Base-by-base conservation (phyloP, 2,797 vertebrate species). In the Macropus fuliginosus region DNA sequence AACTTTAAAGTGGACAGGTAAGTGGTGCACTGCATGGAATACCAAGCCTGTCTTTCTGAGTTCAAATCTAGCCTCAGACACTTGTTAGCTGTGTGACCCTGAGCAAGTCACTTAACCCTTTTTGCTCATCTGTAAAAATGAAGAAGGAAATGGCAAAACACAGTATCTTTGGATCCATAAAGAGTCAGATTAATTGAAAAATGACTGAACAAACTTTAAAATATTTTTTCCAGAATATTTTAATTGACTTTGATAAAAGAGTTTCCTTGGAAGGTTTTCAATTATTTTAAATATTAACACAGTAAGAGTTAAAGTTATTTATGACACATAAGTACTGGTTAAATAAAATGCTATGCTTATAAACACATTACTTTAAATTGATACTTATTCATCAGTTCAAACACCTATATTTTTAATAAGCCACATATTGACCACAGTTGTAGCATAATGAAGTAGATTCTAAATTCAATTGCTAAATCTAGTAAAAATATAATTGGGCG, bases 161-260 rank as follows among this genome's bases (percentile, higher is more conserved):
- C 18, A 46, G 62, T 18, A 40, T 18, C 34, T 21, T 40, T 40
- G 34, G 5, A 11, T 16, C 28, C 34, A 74, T 46, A 29, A 40
- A 13, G 31, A 62, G 59, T 34, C 59, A 34, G 59, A 62, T 2
- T 5, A 13, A 34, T 10, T 62, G 57, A 31, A 59, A 59, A 31
- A 59, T 31, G 29, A 59, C 57, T 57, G 11, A 62, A 62, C 12
- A 34, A 62, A 62, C 59, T 59, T 94, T 93, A 24, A 87, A 95
- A 92, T 89, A 95, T 66, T 92, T 93, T 92, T 94, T 66, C 31
- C 93, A 93, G 91, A 91, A 56, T 92, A 28, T 62, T 89, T 93
- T 93, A 93, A 14, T 94, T 96, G 62, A 87, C 3, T 95, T 93
- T 93, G 46, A 96, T 94, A 94, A 95, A 52, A 56, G 62, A 95